These are phyloP conservation scores for Limnephilus auricula DNA, from an alignment of 2,888 invertebrate species.

Conservation along the genomic window DNA sequence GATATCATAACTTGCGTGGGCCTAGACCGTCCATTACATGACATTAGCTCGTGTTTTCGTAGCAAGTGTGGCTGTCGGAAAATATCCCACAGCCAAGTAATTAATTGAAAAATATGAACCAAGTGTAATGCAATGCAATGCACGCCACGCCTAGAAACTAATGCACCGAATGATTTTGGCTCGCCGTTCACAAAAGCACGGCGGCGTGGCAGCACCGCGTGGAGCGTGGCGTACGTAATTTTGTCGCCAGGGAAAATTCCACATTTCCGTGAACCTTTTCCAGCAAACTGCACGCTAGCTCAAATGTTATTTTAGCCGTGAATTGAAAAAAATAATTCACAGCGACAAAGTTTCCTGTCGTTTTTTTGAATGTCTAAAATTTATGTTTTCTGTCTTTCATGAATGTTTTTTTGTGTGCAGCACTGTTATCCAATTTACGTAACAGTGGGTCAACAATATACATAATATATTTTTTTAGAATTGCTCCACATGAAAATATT, in stretches of 20 bases:
- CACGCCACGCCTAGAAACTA: constrained; percentile 22
- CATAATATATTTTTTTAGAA: no score
- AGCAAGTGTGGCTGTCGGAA: not conserved
- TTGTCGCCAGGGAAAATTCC: constrained; percentile 38
- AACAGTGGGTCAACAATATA: not conserved
- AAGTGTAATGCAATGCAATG: constrained; percentile 2
- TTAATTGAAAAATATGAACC: constrained; percentile 28
- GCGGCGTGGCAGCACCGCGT: not conserved
- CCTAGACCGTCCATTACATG: no score
- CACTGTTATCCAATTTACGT: not conserved
- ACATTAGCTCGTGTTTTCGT: not conserved
- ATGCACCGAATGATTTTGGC: constrained; percentile 49
- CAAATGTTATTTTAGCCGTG: not conserved
- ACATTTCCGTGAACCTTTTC: constrained; percentile 18
- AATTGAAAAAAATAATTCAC: not conserved
- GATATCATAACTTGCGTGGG: not conserved
- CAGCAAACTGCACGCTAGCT: not conserved
- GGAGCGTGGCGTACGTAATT: constrained; percentile 35
- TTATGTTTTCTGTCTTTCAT: not conserved
- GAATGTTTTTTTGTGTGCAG: not conserved
- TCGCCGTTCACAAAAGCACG: constrained; percentile 40
- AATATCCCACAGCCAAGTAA: not conserved
- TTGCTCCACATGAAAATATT: no score
- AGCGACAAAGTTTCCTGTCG: not conserved
- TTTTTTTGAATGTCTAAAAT: not conserved